These are phyloP conservation scores for Daptonema setosum DNA, from an alignment of 2,888 invertebrate genomes.

Conservation along the genomic window DNA sequence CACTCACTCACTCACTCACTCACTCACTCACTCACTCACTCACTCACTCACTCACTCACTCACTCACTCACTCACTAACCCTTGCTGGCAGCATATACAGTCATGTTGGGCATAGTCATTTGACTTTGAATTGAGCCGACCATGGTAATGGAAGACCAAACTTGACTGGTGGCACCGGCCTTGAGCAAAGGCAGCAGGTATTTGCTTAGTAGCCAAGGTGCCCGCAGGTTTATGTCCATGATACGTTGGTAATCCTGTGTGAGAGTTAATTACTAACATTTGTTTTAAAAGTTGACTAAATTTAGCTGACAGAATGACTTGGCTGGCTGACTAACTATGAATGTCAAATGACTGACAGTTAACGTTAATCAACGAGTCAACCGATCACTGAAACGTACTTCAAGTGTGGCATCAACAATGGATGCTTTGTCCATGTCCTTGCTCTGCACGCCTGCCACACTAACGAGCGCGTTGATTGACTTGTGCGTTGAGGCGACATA, in stretches of 20 bases:
- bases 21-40: too few species aligned
- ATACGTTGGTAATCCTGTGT: neutral
- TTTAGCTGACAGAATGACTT: too few species aligned
- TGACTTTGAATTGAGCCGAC: neutral
- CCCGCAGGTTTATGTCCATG: neutral
- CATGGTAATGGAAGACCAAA: neutral
- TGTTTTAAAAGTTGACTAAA: too few species aligned
- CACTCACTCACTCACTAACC: too few species aligned
- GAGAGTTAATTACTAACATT: too few species aligned
- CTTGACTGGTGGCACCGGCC: neutral
- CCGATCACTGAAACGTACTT: neutral
- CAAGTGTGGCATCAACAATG: neutral
- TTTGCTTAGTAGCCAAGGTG: neutral
- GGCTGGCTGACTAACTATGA: too few species aligned
- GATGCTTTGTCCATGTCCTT: neutral
- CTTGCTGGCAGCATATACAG: neutral
- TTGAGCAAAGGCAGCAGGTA: neutral
- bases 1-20: too few species aligned
- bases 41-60: too few species aligned
- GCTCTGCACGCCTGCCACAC: neutral
- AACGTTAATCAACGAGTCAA: too few species aligned
- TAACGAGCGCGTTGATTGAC: neutral
- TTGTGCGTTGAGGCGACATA: neutral
- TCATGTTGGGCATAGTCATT: neutral
- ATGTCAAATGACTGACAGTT: too few species aligned